These are phyloP conservation scores for Pasiphila rectangulata DNA, from an alignment of 2,888 invertebrate species.

Conservation along the genomic window DNA sequence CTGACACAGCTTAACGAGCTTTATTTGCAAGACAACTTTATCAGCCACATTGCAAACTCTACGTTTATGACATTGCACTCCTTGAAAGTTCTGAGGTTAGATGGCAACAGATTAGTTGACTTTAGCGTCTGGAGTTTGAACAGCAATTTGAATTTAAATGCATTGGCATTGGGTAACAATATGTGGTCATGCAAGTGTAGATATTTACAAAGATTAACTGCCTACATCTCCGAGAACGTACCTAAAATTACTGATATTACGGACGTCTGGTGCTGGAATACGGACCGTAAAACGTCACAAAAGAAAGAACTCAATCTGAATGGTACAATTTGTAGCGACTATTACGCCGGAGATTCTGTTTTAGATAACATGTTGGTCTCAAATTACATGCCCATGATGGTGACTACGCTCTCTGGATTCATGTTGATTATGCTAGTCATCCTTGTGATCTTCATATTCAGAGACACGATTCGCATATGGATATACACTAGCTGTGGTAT, in stretches of 20 bases:
- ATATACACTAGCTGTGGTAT: constrained; percentile 92
- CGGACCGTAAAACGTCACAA: constrained; percentile 84
- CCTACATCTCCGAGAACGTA: constrained; percentile 89
- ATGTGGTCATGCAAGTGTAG: constrained; percentile 95
- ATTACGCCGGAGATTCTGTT: constrained; percentile 89
- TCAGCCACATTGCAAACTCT: constrained; percentile 87
- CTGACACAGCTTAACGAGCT: constrained; percentile 89
- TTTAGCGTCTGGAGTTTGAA: constrained; percentile 89
- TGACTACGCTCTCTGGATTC: constrained; percentile 88
- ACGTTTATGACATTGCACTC: constrained; percentile 89
- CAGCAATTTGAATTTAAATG: constrained; percentile 83
- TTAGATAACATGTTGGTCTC: constrained; percentile 90
- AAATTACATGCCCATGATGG: constrained; percentile 91
- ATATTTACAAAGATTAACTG: constrained; percentile 90
- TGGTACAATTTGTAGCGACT: constrained; percentile 92
- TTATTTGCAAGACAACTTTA: constrained; percentile 91
- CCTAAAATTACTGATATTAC: constrained; percentile 87
- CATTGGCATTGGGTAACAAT: constrained; percentile 90
- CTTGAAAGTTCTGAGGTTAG: constrained; percentile 88
- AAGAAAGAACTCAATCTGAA: constrained; percentile 90
- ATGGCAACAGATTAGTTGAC: constrained; percentile 90
- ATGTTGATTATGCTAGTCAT: constrained; percentile 88
- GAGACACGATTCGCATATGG: constrained; percentile 93
- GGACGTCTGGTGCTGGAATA: constrained; percentile 89
- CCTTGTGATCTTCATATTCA: constrained; percentile 90